A percentile compares a stretch with the other conserved stretches of the same genome.
Conservation (phyloP, 2,888 invertebrate species). For the Pyrrhosoma nymphula region DNA sequence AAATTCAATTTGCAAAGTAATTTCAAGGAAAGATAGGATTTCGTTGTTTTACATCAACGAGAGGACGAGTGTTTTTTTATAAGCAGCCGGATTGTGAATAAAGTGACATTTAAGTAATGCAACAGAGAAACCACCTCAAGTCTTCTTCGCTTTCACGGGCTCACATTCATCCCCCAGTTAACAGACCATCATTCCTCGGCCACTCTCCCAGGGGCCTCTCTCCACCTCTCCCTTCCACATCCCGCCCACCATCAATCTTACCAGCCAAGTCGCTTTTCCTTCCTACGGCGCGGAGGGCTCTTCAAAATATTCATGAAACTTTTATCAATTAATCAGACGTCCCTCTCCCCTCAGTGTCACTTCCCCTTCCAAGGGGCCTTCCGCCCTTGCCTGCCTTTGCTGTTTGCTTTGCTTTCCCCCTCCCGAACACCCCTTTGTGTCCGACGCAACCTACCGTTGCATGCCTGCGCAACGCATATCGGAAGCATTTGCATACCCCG, state of each 20-base stretch:
- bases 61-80: too few relatives aligned
- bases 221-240: not conserved
- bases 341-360: slow-evolving; percentile 4
- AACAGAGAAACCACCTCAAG: too few relatives aligned
- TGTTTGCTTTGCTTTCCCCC: too few relatives aligned
- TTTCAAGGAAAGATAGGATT: too few relatives aligned
- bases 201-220: not conserved
- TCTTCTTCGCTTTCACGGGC: too few relatives aligned
- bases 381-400: too few relatives aligned
- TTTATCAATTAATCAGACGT: slow-evolving; percentile 64
- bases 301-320: slow-evolving; percentile 65
- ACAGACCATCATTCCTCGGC: not conserved
- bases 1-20: too few relatives aligned
- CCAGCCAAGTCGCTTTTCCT: slow-evolving; percentile 28
- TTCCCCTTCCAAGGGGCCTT: too few relatives aligned
- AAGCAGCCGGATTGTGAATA: too few relatives aligned
- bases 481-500: slow-evolving; percentile 15
- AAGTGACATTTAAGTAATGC: not conserved
- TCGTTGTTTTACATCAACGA: too few relatives aligned
- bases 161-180: not conserved
- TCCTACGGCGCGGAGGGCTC: slow-evolving; percentile 14
- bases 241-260: slow-evolving; percentile 45
- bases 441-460: not conserved
- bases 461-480: slow-evolving; percentile 45
- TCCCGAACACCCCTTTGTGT: too few relatives aligned